These are phyloP conservation scores for Phasia obesa DNA, from an alignment of 2,888 invertebrate genomes.

Conservation along the genomic window DNA sequence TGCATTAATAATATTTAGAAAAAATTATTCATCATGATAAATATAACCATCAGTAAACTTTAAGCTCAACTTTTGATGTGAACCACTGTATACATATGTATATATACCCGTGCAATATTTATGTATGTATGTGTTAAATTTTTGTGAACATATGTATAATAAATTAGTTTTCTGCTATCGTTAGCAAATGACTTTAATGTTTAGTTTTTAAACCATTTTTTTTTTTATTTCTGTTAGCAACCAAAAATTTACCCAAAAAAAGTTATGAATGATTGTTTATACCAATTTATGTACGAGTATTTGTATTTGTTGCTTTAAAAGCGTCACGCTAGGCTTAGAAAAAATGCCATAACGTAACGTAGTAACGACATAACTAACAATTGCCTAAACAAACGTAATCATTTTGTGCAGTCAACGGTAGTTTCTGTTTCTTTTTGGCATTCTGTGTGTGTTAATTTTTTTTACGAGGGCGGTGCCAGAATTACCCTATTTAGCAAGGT, in stretches of 20 bases:
- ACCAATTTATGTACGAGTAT: too few species aligned
- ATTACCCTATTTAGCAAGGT: too few species aligned
- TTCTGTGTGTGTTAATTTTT: not conserved
- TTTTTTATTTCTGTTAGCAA: not conserved
- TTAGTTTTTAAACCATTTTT: not conserved
- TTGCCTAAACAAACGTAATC: conserved; percentile 34
- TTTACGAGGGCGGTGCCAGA: not conserved
- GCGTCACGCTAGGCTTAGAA: conserved; percentile 63
- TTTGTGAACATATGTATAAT: too few species aligned
- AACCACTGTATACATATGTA: too few species aligned
- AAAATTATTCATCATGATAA: too few species aligned
- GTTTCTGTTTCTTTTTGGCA: not conserved
- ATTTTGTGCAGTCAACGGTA: conserved; percentile 55
- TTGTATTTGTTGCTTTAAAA: conserved; percentile 18
- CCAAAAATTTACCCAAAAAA: conserved; percentile 26
- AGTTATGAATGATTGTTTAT: conserved; percentile 3
- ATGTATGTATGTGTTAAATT: not conserved
- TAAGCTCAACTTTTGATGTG: too few species aligned
- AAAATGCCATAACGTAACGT: conserved; percentile 54
- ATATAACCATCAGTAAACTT: too few species aligned
- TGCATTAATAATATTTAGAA: too few species aligned
- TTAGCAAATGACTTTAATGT: too few species aligned
- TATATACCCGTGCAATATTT: too few species aligned
- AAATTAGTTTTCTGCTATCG: too few species aligned
- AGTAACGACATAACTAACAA: conserved; percentile 44